Evolutionary conservation across 37 sponge, comb jelly and placozoan species (phyloP).

Genomic region (Aplysina aerophoba): DNA sequence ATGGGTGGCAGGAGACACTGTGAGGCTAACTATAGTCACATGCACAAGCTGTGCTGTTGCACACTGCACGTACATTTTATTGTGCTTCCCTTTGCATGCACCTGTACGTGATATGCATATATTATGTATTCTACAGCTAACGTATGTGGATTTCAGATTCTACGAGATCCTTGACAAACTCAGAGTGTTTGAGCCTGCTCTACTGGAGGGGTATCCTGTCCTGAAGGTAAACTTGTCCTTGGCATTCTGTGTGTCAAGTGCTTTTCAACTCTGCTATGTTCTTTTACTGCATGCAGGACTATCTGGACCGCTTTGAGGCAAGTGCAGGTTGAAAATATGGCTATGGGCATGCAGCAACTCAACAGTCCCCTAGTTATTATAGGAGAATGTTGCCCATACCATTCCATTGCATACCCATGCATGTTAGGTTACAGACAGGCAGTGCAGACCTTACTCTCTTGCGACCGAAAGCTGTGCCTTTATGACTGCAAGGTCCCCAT

Average conservation of each 20-base stretch:
- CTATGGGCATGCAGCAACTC: too few relatives aligned
- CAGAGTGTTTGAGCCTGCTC: slow-evolving; percentile 49
- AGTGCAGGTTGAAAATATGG: not conserved
- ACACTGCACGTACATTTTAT: too few relatives aligned
- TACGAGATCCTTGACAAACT: slow-evolving; percentile 82
- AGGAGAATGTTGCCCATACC: too few relatives aligned
- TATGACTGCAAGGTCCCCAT: too few relatives aligned
- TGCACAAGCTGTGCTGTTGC: not conserved
- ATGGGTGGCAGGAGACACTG: slow-evolving; percentile 73
- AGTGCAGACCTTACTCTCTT: too few relatives aligned
- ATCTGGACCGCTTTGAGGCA: slow-evolving; percentile 72
- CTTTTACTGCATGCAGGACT: slow-evolving; percentile 13
- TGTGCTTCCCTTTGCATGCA: too few relatives aligned
- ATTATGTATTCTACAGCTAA: slow-evolving; percentile 40
- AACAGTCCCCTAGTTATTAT: too few relatives aligned
- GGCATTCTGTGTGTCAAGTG: not conserved
- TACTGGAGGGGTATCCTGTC: slow-evolving; percentile 57
- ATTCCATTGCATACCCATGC: too few relatives aligned
- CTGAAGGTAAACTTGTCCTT: slow-evolving; percentile 53
- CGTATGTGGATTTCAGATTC: slow-evolving; percentile 74
- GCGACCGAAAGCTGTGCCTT: too few relatives aligned
- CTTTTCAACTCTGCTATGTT: not conserved
- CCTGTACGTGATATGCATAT: not conserved
- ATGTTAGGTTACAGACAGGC: too few relatives aligned
- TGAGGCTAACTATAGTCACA: slow-evolving; percentile 14